Percentiles rank a stretch among this genome's conserved stretches.
phyloP scores from a whole-genome alignment of 2,113 vertebrate genomes.

The Capricornis sumatraensis region DNA sequence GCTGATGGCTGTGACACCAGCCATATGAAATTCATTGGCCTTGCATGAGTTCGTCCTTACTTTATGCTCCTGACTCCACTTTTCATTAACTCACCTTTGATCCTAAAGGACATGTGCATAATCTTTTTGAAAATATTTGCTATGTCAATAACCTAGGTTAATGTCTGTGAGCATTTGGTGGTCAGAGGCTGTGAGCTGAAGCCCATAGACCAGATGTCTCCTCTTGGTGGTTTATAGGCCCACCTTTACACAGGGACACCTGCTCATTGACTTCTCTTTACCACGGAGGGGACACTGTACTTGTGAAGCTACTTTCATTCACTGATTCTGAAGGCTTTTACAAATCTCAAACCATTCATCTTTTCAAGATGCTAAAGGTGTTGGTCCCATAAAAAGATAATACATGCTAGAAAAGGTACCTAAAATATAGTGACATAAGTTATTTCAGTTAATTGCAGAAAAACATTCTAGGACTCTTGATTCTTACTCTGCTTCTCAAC shows the following conservation, averaged over 20 bases:
- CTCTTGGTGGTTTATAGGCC: background rate
- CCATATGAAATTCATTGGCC: background rate
- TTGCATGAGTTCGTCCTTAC: conserved; percentile 30
- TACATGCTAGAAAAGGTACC: background rate
- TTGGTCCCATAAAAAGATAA: background rate
- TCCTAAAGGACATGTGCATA: background rate
- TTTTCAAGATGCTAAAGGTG: background rate
- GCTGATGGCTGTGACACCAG: background rate
- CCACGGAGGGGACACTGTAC: background rate
- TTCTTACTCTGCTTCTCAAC: background rate
- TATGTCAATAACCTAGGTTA: background rate
- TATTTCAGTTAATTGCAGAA: background rate
- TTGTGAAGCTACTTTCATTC: background rate
- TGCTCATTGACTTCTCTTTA: background rate
- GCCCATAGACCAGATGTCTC: background rate
- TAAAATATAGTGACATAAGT: background rate
- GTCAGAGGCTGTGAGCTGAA: background rate
- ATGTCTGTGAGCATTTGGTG: background rate
- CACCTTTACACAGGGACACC: background rate
- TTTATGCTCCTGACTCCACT: background rate
- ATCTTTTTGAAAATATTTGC: conserved; percentile 6
- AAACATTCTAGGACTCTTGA: background rate
- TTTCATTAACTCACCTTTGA: conserved; percentile 49
- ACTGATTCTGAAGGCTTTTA: background rate
- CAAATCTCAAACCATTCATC: background rate